These are phyloP conservation scores for Noctua fimbriata DNA, from an alignment of 2,888 invertebrate species.

Conservation along the genomic window DNA sequence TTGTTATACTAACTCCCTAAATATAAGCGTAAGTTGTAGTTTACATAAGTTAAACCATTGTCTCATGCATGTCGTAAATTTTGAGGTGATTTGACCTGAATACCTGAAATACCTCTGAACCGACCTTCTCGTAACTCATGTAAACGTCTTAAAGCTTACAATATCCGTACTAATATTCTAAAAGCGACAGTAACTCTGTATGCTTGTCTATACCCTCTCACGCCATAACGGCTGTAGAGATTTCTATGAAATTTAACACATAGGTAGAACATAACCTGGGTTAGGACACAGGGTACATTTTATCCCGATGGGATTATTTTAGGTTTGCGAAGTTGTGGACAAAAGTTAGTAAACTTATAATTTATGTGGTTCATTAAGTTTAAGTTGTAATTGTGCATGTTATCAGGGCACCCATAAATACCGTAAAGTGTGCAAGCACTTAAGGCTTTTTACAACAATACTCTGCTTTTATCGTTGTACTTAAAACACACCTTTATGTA, in stretches of 20 bases:
- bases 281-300: not conserved
- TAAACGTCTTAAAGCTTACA: conserved; percentile 3
- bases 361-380: conserved; percentile 41
- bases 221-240: not conserved
- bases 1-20: conserved; percentile 37
- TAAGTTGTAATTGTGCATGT: conserved; percentile 39
- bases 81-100: conserved; percentile 59
- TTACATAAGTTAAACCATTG: conserved; percentile 45
- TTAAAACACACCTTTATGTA: conserved; percentile 30
- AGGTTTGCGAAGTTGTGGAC: not conserved
- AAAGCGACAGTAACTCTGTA: not conserved
- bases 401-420: conserved; percentile 49
- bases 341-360: conserved; percentile 4
- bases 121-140: not conserved
- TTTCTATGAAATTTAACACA: not conserved
- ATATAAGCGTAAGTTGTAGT: conserved; percentile 22
- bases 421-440: conserved; percentile 47
- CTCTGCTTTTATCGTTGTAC: conserved; percentile 52
- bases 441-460: conserved; percentile 57
- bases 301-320: not conserved
- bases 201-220: not conserved
- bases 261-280: not conserved
- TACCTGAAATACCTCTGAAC: conserved; percentile 47
- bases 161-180: not conserved
- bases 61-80: conserved; percentile 54